Evolutionary conservation across 2,797 vertebrate genomes (phyloP), one percentile per base, ranked within the genome.

Genomic region (Catostomus latipinnis): DNA sequence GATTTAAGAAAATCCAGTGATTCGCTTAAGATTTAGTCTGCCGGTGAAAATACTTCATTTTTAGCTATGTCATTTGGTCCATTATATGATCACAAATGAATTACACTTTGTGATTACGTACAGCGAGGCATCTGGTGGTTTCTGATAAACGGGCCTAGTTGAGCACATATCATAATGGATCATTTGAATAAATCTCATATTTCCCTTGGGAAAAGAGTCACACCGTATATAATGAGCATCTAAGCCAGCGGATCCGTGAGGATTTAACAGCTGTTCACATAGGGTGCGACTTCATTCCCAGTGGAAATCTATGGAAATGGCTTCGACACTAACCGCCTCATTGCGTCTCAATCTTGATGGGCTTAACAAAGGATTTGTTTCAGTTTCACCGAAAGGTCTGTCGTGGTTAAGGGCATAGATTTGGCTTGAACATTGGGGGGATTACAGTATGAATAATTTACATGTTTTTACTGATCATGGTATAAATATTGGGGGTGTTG

Each of bases 281-380:
- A 14, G 46, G 45, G 76, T 61, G 65, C 22, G 78, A 9, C 68
- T 6, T 67, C 2, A 34, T 3, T 34, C 34, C 6, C 9, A 0
- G 0, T 62, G 53, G 53, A 66, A 61, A 65, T 68, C 1, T 34
- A 14, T 11, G 57, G 14, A 7, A 57, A 10, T 46, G 5, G 1
- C n/a, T 8, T 22, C 45, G 76, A 43, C 14, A 1, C 8, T 6
- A n/a, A 54, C 6, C n/a, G 34, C 34, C 34, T 34, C 34, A 34
- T 34, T 34, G 34, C 34, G 34, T 45, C 69, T 67, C 46, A 11
- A 61, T 77, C 22, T 78, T 56, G 2, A 60, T 54, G 5, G 13
- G 57, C 45, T 78, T 66, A 69, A 73, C 71, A 54, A 71, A 63
- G 4, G 72, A 65, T 82, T 72, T 70, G 65, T 74, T 80, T 75